Evolutionary conservation across 1,140 invertebrate species (phyloP).

Genomic region (Ctenoplectra terminalis): DNA sequence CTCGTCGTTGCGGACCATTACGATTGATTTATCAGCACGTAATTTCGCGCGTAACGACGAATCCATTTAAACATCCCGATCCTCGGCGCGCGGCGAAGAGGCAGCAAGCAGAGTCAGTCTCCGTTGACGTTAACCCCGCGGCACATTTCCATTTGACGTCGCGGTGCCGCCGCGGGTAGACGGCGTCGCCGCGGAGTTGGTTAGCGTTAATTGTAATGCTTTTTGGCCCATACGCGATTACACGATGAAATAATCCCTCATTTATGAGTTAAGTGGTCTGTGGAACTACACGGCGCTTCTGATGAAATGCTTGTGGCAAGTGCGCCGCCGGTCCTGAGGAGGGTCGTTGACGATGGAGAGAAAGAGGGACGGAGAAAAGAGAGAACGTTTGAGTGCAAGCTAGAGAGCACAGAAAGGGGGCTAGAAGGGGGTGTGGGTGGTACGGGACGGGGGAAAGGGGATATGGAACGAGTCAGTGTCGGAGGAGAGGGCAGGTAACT

Average conservation of each 20-base stretch:
- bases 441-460: neutral
- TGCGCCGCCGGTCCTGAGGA: conserved; percentile 71
- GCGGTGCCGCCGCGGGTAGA: conserved; percentile 62
- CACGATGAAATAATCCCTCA: conserved; percentile 82
- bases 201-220: conserved; percentile 82
- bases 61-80: conserved; percentile 21
- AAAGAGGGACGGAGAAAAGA: conserved; percentile 34
- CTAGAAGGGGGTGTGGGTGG: neutral
- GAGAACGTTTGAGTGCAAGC: conserved; percentile 43
- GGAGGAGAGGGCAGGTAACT: conserved; percentile 65
- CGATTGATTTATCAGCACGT: conserved; percentile 6
- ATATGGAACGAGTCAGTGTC: conserved; percentile 56
- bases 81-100: neutral
- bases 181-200: conserved; percentile 73
- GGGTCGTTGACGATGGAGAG: conserved; percentile 68
- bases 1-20: neutral
- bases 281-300: conserved; percentile 80
- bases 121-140: conserved; percentile 45
- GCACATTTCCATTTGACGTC: conserved; percentile 67
- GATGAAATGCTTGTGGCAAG: conserved; percentile 80
- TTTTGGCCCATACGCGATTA: conserved; percentile 81
- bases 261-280: conserved; percentile 83
- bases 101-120: neutral
- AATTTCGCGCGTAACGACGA: conserved; percentile 26
- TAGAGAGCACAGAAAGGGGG: conserved; percentile 24